phyloP scores from a whole-genome alignment of 1,140 invertebrate species.

The Pseudomyrmex cubaensis region DNA sequence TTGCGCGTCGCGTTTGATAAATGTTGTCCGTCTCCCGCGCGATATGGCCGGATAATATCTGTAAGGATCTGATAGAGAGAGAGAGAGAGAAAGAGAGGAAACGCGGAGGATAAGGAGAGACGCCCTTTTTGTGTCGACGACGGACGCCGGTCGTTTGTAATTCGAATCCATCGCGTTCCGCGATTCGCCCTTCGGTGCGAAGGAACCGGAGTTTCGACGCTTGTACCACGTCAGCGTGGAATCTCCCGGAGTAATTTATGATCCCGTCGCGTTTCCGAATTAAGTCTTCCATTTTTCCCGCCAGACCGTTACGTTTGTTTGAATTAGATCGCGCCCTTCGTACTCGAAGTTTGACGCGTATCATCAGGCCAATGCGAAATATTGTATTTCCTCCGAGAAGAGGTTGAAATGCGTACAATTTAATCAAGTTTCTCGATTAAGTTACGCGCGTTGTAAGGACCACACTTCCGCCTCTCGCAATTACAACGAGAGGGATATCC shows the following conservation, averaged over 20 bases:
- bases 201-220: slow-evolving; percentile 56
- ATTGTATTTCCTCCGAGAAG: not conserved
- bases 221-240: slow-evolving; percentile 46
- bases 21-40: slow-evolving; percentile 78
- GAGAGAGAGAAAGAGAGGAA: too few species aligned
- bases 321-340: slow-evolving; percentile 20
- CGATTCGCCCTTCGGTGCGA: slow-evolving; percentile 45
- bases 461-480: not conserved
- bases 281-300: slow-evolving; percentile 66
- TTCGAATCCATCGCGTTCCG: slow-evolving; percentile 65
- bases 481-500: slow-evolving; percentile 26
- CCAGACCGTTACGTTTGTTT: slow-evolving; percentile 34
- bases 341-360: not conserved
- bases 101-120: slow-evolving; percentile 36
- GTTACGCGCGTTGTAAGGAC: not conserved
- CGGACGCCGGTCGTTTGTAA: slow-evolving; percentile 61
- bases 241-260: slow-evolving; percentile 61
- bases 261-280: slow-evolving; percentile 47
- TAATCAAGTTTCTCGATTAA: too few species aligned
- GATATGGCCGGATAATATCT: slow-evolving; percentile 81
- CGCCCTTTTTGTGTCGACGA: slow-evolving; percentile 52
- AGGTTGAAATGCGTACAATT: not conserved
- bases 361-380: not conserved
- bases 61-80: slow-evolving; percentile 71
- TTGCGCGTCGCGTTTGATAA: slow-evolving; percentile 79